A percentile compares a stretch with the other conserved stretches of the same genome.
Conservation (phyloP, 2,888 invertebrate species). For the Drosophila rellima region DNA sequence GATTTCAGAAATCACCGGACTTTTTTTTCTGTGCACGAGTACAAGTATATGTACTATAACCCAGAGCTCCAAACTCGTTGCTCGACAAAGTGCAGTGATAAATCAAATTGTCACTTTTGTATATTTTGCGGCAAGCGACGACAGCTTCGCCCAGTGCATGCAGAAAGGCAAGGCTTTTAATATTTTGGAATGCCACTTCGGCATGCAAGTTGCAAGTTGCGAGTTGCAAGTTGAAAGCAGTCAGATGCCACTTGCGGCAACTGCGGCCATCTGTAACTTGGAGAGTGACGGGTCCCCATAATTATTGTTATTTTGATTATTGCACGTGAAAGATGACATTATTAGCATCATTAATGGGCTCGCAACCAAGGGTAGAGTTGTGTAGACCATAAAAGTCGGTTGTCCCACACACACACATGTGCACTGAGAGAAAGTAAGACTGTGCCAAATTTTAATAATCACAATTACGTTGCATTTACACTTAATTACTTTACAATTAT, state of each 20-base stretch:
- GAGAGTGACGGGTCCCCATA: conserved; percentile 36
- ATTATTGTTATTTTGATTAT: conserved; percentile 77
- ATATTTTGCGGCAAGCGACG: conserved; percentile 80
- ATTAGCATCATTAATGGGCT: conserved; percentile 65
- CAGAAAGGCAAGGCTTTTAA: conserved; percentile 45
- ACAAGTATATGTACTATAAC: conserved; percentile 10
- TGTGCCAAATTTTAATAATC: background rate
- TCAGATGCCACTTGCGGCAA: conserved; percentile 4
- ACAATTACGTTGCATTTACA: background rate
- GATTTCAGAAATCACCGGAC: too few species aligned
- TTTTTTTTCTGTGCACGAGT: too few species aligned
- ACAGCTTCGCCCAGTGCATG: conserved; percentile 37
- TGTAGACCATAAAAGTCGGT: conserved; percentile 8
- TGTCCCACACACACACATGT: background rate
- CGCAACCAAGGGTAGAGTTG: conserved; percentile 7
- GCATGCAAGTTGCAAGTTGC: conserved; percentile 12
- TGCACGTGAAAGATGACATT: conserved; percentile 71
- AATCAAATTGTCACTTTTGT: conserved; percentile 85
- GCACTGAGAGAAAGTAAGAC: conserved; percentile 13
- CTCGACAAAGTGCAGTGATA: conserved; percentile 83
- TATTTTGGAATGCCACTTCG: conserved; percentile 28
- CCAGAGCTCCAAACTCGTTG: conserved; percentile 6
- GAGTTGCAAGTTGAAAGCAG: background rate
- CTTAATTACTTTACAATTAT: conserved; percentile 4
- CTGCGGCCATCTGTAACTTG: conserved; percentile 22